Percentiles rank a stretch among this genome's conserved stretches.
phyloP scores from a whole-genome alignment of 1,140 invertebrate species.

The Lycorma delicatula region DNA sequence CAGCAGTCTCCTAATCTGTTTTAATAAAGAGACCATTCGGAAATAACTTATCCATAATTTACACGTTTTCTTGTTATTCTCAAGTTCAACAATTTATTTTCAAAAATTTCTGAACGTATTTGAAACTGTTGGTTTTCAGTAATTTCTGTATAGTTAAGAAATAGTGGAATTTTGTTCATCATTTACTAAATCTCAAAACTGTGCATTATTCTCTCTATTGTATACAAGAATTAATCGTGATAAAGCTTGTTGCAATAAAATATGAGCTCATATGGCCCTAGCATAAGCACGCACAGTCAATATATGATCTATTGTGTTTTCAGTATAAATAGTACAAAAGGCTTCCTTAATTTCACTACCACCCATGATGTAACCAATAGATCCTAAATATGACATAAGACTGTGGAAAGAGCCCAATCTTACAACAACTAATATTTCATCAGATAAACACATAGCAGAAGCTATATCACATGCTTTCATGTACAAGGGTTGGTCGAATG shows the following conservation, averaged over 20 bases:
- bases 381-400: background rate
- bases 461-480: background rate
- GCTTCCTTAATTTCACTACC: conserved; percentile 26
- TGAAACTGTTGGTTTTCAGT: conserved; percentile 30
- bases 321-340: conserved; percentile 32
- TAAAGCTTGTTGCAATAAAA: conserved; percentile 31
- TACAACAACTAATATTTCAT: background rate
- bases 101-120: too few species aligned
- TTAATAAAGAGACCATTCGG: too few species aligned
- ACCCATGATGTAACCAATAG: too few species aligned
- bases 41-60: too few species aligned
- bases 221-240: conserved; percentile 21
- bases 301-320: conserved; percentile 36
- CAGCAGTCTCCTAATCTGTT: too few species aligned
- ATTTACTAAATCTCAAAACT: too few species aligned
- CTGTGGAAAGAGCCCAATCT: conserved; percentile 30
- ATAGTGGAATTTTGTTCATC: too few species aligned
- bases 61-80: too few species aligned
- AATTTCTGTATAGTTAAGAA: conserved; percentile 19
- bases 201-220: too few species aligned
- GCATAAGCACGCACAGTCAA: conserved; percentile 21
- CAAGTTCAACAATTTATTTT: too few species aligned
- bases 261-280: conserved; percentile 36
- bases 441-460: background rate
- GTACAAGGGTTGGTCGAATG: background rate